phyloP scores from a whole-genome alignment of 2,113 vertebrate genomes.

The Pogonocichla stellata region DNA sequence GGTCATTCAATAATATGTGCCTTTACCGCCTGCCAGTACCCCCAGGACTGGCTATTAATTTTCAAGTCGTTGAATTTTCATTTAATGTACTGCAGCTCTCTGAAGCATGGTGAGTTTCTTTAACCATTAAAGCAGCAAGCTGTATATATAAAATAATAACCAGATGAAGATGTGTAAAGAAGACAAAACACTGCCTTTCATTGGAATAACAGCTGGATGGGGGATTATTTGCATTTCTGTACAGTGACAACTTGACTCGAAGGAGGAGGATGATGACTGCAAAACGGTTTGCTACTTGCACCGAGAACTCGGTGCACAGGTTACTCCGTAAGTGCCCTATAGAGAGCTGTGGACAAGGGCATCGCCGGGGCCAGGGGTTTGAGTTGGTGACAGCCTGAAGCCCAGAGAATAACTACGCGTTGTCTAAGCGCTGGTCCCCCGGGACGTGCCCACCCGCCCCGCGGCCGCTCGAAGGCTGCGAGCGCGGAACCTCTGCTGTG shows the following conservation, averaged over 20 bases:
- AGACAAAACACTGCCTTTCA: neutral
- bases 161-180: neutral
- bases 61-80: slow-evolving; percentile 37
- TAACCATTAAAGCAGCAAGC: neutral
- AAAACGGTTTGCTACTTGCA: neutral
- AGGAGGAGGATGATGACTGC: neutral
- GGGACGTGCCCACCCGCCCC: neutral
- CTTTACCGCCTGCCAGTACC: slow-evolving; percentile 33
- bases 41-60: slow-evolving; percentile 37
- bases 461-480: neutral
- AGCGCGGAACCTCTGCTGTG: neutral
- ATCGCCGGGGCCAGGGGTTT: neutral
- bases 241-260: neutral
- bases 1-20: slow-evolving; percentile 22
- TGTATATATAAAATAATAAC: neutral
- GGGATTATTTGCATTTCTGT: neutral
- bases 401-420: neutral
- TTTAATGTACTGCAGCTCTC: slow-evolving; percentile 8
- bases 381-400: neutral
- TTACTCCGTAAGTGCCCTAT: neutral
- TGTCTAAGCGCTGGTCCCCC: neutral
- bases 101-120: neutral
- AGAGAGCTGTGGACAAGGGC: neutral
- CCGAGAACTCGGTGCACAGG: neutral
- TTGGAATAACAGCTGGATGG: neutral